phyloP scores from a whole-genome alignment of 2,888 invertebrate species.

The Odontothrips loti region DNA sequence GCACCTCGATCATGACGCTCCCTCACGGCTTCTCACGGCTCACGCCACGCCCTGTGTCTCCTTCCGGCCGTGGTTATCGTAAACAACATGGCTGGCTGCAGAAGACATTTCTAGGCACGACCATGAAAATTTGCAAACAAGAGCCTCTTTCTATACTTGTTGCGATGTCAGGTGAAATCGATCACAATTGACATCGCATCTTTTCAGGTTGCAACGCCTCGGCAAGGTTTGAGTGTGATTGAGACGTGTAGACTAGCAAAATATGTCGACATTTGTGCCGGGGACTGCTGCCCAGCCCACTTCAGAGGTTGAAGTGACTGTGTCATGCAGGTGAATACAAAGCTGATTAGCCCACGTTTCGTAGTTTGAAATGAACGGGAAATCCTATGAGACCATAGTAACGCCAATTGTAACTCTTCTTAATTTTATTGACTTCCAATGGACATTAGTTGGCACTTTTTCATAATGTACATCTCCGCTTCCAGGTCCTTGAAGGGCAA shows the following conservation, averaged over 20 bases:
- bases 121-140: neutral
- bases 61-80: too few relatives aligned
- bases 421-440: neutral
- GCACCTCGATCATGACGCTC: too few relatives aligned
- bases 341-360: too few relatives aligned
- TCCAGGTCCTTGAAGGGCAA: constrained; percentile 48
- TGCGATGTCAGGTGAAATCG: neutral
- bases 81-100: neutral
- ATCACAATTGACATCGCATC: neutral
- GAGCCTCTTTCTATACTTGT: neutral
- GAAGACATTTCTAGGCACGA: neutral
- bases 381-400: neutral
- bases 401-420: neutral
- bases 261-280: constrained; percentile 36
- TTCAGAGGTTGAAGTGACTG: constrained; percentile 41
- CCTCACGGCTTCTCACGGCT: too few relatives aligned
- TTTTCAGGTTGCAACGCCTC: neutral
- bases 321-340: constrained; percentile 41
- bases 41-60: too few relatives aligned
- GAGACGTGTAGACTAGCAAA: neutral
- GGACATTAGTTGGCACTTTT: neutral
- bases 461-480: neutral
- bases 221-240: neutral
- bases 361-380: too few relatives aligned
- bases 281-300: constrained; percentile 39